These are phyloP conservation scores for Himalopsyche anomala DNA, from an alignment of 2,888 invertebrate genomes.

Conservation along the genomic window DNA sequence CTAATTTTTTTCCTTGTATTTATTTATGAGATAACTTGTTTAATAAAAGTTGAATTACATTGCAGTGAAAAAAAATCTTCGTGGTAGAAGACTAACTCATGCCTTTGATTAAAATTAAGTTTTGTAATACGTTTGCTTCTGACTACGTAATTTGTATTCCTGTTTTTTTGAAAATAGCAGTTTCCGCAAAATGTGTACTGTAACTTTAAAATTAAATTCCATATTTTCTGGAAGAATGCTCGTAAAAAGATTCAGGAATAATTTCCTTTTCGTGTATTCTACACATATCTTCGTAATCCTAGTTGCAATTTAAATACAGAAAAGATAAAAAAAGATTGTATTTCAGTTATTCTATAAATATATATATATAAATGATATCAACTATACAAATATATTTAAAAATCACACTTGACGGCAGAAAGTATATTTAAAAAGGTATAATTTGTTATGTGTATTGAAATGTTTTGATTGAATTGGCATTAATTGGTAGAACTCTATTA, in stretches of 20 bases:
- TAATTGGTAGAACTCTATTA: too few relatives aligned
- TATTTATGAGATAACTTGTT: slow-evolving; percentile 11
- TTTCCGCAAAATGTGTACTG: neutral
- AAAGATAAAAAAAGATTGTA: too few relatives aligned
- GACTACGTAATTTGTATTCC: slow-evolving; percentile 30
- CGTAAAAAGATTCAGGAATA: slow-evolving; percentile 1
- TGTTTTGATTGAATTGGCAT: too few relatives aligned
- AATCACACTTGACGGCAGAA: too few relatives aligned
- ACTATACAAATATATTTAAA: too few relatives aligned
- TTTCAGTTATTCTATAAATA: too few relatives aligned
- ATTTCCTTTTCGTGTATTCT: neutral
- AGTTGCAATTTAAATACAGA: too few relatives aligned
- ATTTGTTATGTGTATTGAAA: too few relatives aligned
- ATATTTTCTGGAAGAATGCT: neutral
- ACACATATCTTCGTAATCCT: too few relatives aligned
- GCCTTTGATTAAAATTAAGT: slow-evolving; percentile 12
- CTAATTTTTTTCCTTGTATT: neutral
- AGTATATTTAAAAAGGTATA: too few relatives aligned
- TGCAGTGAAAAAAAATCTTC: neutral
- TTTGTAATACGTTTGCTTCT: slow-evolving; percentile 17
- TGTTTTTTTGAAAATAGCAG: slow-evolving; percentile 9
- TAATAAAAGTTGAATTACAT: slow-evolving; percentile 19
- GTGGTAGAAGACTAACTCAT: neutral
- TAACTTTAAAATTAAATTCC: slow-evolving; percentile 11
- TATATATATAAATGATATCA: too few relatives aligned